Evolutionary conservation across 2,113 vertebrate species (phyloP).

Genomic region (Cryptoleucopteryx plumbea): DNA sequence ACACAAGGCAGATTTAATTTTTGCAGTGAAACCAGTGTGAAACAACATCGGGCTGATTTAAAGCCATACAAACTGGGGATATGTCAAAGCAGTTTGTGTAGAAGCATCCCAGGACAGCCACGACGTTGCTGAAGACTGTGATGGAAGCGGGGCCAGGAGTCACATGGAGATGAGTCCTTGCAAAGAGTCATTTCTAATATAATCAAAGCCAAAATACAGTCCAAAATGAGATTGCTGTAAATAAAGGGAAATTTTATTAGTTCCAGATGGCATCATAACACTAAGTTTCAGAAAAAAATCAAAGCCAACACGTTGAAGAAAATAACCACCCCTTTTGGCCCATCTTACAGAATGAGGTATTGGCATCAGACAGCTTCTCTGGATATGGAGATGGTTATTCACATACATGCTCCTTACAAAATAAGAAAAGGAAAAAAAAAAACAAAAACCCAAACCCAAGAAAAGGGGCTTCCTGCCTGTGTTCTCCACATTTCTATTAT

Average conservation of each 20-base stretch:
- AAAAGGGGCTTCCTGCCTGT: background rate
- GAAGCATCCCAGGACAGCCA: background rate
- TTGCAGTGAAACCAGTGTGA: background rate
- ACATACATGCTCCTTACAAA: background rate
- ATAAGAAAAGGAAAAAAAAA: background rate
- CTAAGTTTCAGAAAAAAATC: background rate
- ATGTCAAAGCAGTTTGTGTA: background rate
- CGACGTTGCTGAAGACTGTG: background rate
- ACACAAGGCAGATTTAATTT: background rate
- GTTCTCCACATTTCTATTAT: background rate
- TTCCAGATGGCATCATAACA: background rate
- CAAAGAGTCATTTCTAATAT: background rate
- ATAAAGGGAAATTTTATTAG: background rate
- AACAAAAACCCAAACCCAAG: background rate
- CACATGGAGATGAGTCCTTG: slow-evolving; percentile 21
- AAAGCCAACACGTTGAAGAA: background rate
- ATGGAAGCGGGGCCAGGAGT: background rate
- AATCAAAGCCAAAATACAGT: background rate
- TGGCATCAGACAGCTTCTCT: background rate
- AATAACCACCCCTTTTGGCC: background rate
- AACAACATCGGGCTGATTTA: background rate
- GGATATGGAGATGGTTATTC: background rate
- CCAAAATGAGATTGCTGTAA: background rate
- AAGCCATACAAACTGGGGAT: background rate
- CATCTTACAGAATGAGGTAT: background rate